Evolutionary conservation across 2,888 invertebrate genomes (phyloP), one percentile per base, ranked within the genome.

Genomic region (Ectropis crepuscularia): DNA sequence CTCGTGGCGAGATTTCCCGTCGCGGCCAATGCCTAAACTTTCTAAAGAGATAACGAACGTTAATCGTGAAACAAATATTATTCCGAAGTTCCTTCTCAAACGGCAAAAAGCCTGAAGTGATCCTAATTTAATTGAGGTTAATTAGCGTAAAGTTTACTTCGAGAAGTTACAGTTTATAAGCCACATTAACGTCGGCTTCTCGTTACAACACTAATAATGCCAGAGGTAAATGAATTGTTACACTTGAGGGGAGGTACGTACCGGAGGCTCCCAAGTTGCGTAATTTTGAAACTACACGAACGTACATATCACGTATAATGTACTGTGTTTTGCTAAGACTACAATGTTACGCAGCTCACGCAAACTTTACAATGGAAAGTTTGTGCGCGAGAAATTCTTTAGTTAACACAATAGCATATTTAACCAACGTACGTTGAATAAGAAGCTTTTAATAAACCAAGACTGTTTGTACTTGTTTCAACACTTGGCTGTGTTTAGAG

Each of bases 201-300:
- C 62, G 66, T 68, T 71, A 74, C 67, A 71, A 73, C 72, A 71
- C 72, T 77, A 74, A 76, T 80, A 78, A 78, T 72, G 70, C 72
- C 67, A 73, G 68, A 72, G 74, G 74, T 75, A 78, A 79, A 78
- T 77, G 77, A 74, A 75, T 76, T 77, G 75, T 74, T 74, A 61
- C 57, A 71, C 72, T 74, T 73, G 65, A 67, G 62, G 63, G 48
- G 79, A 79, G 71, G 78, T 78, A 70, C 73, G 70, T 67, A 65
- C 67, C 68, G 69, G 68, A 68, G 68, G 71, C 71, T 70, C 66
- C 63, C 37, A 74, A 81, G 73, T 80, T 80, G 66, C 69, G 68
- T 75, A 76, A 79, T 77, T 43, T 53, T 36, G 36, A 11, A 79
- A 74, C 71, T 77, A 71, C 73, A 73, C 65, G 57, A 68, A 62